Evolutionary conservation across 2,797 vertebrate genomes (phyloP), one percentile per base, ranked within the genome.

Genomic region (Tamandua tetradactyla): DNA sequence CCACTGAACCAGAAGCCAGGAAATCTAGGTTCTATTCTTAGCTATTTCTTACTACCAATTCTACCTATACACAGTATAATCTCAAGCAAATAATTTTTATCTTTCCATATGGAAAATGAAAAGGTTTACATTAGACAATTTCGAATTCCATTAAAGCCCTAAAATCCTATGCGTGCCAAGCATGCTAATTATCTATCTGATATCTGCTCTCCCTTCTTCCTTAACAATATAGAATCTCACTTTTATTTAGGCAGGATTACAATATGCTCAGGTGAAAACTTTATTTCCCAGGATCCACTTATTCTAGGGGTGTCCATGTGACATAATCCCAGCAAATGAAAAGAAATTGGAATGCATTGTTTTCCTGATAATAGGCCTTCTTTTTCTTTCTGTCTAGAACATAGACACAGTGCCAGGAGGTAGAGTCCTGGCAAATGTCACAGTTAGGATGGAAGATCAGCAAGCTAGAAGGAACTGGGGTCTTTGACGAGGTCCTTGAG

Each of bases 71-170:
- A 17, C 22, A 25, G 27, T 66, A 37, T 35, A 83, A 64, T 30
- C 47, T 62, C 7, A 20, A 68, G 49, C 11, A 61, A 92, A 81
- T 66, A n/a, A 57, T 7, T 44, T 69, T 35, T 59, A 40, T 86
- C 42, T 76, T 96, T 94, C 37, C 25, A 25, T 82, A n/a, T 88
- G 57, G n/a, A 89, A 80, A 87, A 79, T 83, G 49, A 74, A 57
- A 12, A 20, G 25, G 17, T 57, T 82, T 90, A 27, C 25, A 12
- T 25, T n/a, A 59, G 32, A 20, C 42, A 52, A 14, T 72, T 84
- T 94, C 32, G 72, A 94, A 91, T 95, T 87, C 35, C 81, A 0
- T 37, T 72, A 49, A 71, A 80, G 55, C 7, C 69, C 35, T 92
- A 74, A 87, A 93, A n/a, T 1, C 12, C 47, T 35, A n/a, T 5